Percentiles rank a stretch among this genome's conserved stretches.
Conservation (phyloP, 2,797 vertebrate species). For the Halcyon chelicuti region DNA sequence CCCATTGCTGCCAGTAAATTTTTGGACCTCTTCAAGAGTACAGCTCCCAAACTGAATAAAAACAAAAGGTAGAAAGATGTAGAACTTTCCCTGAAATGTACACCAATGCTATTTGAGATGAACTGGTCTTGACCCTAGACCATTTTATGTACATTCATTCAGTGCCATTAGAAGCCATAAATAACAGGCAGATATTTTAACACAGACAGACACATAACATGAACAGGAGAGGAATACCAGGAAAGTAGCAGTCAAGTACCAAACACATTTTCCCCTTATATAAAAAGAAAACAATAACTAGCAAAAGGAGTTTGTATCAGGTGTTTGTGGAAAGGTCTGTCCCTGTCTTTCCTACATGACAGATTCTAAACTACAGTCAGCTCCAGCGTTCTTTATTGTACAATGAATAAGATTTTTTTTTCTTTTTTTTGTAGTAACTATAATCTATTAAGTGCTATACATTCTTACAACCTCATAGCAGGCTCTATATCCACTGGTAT, state of each 20-base stretch:
- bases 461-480: background rate
- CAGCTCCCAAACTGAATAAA: background rate
- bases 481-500: background rate
- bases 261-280: background rate
- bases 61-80: background rate
- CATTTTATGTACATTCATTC: background rate
- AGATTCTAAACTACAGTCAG: background rate
- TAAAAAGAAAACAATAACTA: background rate
- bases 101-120: background rate
- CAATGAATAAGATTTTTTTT: background rate
- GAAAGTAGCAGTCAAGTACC: background rate
- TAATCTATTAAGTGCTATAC: background rate
- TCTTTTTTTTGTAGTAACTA: background rate
- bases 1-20: background rate
- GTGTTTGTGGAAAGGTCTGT: background rate
- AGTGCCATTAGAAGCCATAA: background rate
- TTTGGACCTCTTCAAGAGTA: background rate
- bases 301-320: background rate
- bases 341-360: background rate
- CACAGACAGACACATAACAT: background rate
- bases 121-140: background rate
- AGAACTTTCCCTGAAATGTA: background rate
- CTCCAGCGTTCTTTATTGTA: background rate
- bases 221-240: background rate
- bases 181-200: background rate